These are phyloP conservation scores for Drosophila mercatorum DNA, from an alignment of 2,888 invertebrate genomes.

Conservation along the genomic window DNA sequence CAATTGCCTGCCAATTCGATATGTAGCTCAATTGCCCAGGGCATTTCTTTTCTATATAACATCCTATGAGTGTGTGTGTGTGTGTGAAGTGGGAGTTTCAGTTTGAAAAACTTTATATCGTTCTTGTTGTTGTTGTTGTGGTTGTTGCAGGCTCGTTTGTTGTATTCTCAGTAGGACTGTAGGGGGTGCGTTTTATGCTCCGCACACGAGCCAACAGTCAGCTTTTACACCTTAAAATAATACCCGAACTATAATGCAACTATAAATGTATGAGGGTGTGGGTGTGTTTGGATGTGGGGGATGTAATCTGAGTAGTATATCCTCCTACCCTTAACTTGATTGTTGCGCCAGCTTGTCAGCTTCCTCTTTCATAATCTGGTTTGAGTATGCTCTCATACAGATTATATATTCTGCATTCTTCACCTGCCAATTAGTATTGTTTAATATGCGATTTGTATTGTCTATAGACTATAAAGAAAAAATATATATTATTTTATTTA, in stretches of 20 bases:
- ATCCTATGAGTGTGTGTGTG: neutral
- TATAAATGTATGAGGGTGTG: slow-evolving; percentile 8
- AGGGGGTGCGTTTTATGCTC: slow-evolving; percentile 42
- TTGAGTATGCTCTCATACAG: neutral
- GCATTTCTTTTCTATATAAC: slow-evolving; percentile 12
- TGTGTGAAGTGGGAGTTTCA: slow-evolving; percentile 1
- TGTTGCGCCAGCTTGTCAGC: slow-evolving; percentile 18
- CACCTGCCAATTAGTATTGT: too few relatives aligned
- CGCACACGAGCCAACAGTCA: slow-evolving; percentile 29
- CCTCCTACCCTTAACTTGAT: slow-evolving; percentile 19
- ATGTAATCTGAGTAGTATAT: slow-evolving; percentile 7
- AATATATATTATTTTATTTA: too few relatives aligned
- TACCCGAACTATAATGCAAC: slow-evolving; percentile 23
- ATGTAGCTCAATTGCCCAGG: slow-evolving; percentile 14
- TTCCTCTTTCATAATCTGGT: neutral
- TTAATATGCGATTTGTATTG: too few relatives aligned
- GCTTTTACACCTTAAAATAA: slow-evolving; percentile 41
- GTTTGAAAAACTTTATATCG: slow-evolving; percentile 12
- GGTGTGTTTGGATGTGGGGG: neutral
- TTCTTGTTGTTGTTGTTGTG: slow-evolving; percentile 10
- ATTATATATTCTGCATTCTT: too few relatives aligned
- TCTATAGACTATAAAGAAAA: too few relatives aligned
- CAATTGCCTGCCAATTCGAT: slow-evolving; percentile 48
- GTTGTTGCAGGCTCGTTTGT: slow-evolving; percentile 19
- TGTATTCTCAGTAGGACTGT: slow-evolving; percentile 27